Conservation (phyloP, 2,113 vertebrate species). For the Andinoacara biseriatus region DNA sequence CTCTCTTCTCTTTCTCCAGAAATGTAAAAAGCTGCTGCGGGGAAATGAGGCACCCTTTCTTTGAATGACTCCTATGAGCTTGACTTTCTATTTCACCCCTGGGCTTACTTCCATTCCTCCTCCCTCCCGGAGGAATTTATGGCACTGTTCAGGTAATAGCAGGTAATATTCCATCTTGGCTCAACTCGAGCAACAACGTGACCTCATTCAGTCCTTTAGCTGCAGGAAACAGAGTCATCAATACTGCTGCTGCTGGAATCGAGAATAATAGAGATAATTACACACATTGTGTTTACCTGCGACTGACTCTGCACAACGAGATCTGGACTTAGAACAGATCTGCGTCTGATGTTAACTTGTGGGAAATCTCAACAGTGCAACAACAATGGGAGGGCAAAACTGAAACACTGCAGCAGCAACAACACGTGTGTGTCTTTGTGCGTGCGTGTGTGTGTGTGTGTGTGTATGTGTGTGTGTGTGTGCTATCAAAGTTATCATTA, state of each 20-base stretch:
- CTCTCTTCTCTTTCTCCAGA: not conserved
- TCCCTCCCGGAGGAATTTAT: slow-evolving; percentile 40
- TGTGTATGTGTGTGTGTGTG: not conserved
- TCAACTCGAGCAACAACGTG: slow-evolving; percentile 20
- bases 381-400: not conserved
- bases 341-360: not conserved
- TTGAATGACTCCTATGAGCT: not conserved
- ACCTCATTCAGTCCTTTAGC: slow-evolving; percentile 14
- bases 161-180: not conserved
- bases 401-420: not conserved
- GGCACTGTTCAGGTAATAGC: slow-evolving; percentile 10
- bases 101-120: not conserved
- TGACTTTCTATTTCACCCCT: not conserved
- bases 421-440: not conserved
- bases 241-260: not conserved
- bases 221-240: not conserved
- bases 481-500: too few relatives aligned
- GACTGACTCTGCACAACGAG: not conserved
- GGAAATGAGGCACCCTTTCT: not conserved
- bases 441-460: not conserved
- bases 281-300: rapidly evolving
- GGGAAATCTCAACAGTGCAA: not conserved
- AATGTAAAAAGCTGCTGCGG: not conserved
- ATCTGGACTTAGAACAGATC: slow-evolving; percentile 3
- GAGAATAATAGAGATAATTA: not conserved